Evolutionary conservation across 2,888 invertebrate species (phyloP).

Genomic region (Thereva nobilitata): DNA sequence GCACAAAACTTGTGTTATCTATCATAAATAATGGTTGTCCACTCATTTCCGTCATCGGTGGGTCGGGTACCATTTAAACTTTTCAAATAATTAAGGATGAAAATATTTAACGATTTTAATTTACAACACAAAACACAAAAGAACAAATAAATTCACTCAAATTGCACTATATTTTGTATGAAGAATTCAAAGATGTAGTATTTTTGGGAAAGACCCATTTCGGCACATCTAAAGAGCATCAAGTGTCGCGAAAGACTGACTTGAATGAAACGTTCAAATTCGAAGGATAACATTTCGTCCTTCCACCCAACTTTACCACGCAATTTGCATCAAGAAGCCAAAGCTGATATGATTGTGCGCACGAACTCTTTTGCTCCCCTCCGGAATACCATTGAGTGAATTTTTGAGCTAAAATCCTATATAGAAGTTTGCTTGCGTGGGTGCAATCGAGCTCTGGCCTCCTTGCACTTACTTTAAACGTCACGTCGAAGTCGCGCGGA

Average conservation of each 20-base stretch:
- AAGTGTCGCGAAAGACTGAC: conserved; percentile 23
- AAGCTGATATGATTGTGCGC: too few species aligned
- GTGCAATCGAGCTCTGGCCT: too few species aligned
- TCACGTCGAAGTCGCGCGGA: too few species aligned
- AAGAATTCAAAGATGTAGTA: too few species aligned
- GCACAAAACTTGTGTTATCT: conserved; percentile 19
- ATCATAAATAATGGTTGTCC: background rate
- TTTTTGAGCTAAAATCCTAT: too few species aligned
- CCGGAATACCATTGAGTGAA: too few species aligned
- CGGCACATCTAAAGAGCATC: background rate
- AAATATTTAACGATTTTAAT: background rate
- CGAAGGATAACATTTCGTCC: background rate
- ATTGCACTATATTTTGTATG: background rate
- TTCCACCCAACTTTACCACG: too few species aligned
- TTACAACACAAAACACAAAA: background rate
- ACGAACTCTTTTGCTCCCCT: too few species aligned
- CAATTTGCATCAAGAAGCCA: too few species aligned
- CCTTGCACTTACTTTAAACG: too few species aligned
- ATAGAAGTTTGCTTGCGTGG: too few species aligned
- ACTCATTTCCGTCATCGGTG: conserved; percentile 5
- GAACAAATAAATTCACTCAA: background rate
- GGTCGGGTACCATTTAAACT: background rate
- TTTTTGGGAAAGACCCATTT: background rate
- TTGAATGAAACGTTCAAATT: background rate
- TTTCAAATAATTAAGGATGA: background rate